Evolutionary conservation across 1,140 invertebrate genomes (phyloP), one percentile per base, ranked within the genome.

Genomic region (Potamilus streckersoni): DNA sequence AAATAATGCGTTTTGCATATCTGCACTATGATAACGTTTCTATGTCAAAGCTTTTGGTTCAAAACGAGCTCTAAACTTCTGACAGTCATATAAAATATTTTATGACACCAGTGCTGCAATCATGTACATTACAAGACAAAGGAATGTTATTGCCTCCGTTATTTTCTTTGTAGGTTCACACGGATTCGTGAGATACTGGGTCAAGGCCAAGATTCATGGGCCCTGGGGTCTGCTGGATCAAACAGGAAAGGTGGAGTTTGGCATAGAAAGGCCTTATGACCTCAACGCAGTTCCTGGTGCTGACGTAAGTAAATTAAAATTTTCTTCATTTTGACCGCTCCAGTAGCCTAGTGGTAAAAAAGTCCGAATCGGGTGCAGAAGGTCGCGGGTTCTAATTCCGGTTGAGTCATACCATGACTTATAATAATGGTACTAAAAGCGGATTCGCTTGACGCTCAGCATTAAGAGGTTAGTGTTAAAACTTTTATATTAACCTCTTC

Each of bases 111-210:
- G 19, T 66, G 12, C 20, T 66, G 4, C 5, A 66, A 6, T 6
- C 17, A 20, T 66, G 64, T 66, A 66, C 17, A 66, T 20, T 23
- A 0, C n/a, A 66, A 66, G 16, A 17, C 8, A 66, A 20, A 17
- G 8, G 17, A 31, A 20, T 6, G 0, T 20, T 20, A 66, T 17
- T 66, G 31, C 20, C 31, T 4, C 5, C 31, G 4, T 31, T 20
- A 20, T 23, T 15, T 58, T 19, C 16, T 17, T 60, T 66, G 2
- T 15, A 76, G 74, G 74, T 63, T 27, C 20, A 16, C 74, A 76
- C 61, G 74, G 74, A 12, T 76, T 71, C 49, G 61, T 76, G 5
- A 31, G 74, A 20, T 76, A 76, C 60, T 76, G 74, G 74, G 63
- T 71, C 16, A 76, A 76, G 27, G 74, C 68, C 2, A 76, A 76